Conservation (phyloP, 1,140 invertebrate genomes). For the Eumeta japonica region DNA sequence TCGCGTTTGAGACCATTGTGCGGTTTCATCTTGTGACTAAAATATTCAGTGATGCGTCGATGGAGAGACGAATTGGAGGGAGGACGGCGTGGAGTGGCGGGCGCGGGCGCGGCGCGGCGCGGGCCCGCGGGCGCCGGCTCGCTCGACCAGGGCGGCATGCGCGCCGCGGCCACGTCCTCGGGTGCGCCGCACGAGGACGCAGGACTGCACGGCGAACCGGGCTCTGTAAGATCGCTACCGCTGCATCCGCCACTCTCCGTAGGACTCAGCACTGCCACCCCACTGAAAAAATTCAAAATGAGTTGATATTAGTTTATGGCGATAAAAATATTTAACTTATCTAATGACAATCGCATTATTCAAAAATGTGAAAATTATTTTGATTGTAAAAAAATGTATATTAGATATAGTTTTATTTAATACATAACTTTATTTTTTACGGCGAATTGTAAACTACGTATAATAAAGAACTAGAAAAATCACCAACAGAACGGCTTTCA, state of each 20-base stretch:
- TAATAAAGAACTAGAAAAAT: too few species aligned
- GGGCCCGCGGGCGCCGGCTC: conserved; percentile 47
- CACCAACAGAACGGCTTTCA: too few species aligned
- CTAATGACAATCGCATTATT: too few species aligned
- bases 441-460: too few species aligned
- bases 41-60: conserved; percentile 74
- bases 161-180: conserved; percentile 55
- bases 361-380: too few species aligned
- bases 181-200: conserved; percentile 52
- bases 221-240: conserved; percentile 64
- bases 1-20: conserved; percentile 57
- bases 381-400: too few species aligned
- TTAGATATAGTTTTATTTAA: too few species aligned
- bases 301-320: too few species aligned
- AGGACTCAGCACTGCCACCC: conserved; percentile 54
- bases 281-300: conserved; percentile 52
- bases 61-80: conserved; percentile 26
- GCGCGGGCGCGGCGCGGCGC: conserved; percentile 44
- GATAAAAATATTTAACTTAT: too few species aligned
- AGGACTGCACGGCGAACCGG: conserved; percentile 75
- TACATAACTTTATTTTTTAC: too few species aligned
- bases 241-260: conserved; percentile 48
- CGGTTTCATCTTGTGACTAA: conserved; percentile 76
- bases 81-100: conserved; percentile 48
- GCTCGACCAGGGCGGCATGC: conserved; percentile 49